Percentiles rank a stretch among this genome's conserved stretches.
phyloP scores from a whole-genome alignment of 2,888 invertebrate genomes.

The Branchellion lobata region DNA sequence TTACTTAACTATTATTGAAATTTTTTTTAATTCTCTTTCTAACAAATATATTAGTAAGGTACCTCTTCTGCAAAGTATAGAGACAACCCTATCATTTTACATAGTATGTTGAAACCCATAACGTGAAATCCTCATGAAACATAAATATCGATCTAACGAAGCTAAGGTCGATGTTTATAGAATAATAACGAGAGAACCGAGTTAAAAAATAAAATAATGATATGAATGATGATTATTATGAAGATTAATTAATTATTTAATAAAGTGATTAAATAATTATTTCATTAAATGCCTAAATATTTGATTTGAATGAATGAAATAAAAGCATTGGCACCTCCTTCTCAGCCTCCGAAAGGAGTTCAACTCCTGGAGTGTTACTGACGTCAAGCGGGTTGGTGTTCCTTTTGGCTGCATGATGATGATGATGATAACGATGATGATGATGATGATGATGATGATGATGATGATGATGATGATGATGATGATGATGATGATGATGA shows the following conservation, averaged over 20 bases:
- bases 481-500: conserved; percentile 35
- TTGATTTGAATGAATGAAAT: background rate
- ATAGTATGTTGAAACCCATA: no score
- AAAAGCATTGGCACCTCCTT: background rate
- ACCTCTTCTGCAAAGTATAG: no score
- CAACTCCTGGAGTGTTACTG: background rate
- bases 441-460: conserved; percentile 24
- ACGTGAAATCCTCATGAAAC: no score
- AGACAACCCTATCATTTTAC: no score
- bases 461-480: conserved; percentile 39
- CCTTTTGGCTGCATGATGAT: conserved; percentile 39
- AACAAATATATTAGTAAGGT: no score
- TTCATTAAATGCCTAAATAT: background rate
- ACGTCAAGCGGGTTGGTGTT: background rate
- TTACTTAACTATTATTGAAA: no score
- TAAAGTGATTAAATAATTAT: no score
- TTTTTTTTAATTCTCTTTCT: no score
- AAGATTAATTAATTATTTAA: no score
- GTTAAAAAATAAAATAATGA: background rate
- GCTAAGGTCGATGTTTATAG: no score
- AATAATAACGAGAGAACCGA: background rate
- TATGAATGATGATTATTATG: no score
- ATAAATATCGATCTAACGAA: no score
- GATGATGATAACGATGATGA: conserved; percentile 27
- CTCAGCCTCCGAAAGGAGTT: background rate